phyloP scores from a whole-genome alignment of 2,113 vertebrate genomes.

The Indri indri region DNA sequence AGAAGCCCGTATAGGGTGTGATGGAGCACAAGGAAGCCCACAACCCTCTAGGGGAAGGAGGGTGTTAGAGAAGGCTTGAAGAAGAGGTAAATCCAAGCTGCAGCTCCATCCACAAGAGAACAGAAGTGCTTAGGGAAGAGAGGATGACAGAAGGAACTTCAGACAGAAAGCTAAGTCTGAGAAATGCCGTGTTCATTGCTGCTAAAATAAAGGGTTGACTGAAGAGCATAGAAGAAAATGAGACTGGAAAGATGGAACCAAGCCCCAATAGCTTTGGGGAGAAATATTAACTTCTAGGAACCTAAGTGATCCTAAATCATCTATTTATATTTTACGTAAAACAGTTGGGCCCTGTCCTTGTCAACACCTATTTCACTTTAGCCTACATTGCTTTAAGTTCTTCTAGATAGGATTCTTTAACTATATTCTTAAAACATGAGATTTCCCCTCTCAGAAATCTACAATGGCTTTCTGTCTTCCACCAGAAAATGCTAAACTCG shows the following conservation, averaged over 20 bases:
- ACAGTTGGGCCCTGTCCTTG: not conserved
- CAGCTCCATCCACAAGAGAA: not conserved
- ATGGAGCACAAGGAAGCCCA: not conserved
- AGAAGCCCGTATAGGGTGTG: not conserved
- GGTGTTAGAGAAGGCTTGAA: not conserved
- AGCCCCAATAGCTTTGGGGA: not conserved
- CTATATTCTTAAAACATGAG: not conserved
- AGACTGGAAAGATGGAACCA: not conserved
- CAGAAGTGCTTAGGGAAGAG: not conserved
- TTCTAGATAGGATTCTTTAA: not conserved
- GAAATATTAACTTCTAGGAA: not conserved
- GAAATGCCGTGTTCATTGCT: not conserved
- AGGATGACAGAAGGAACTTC: not conserved
- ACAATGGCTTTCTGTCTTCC: not conserved
- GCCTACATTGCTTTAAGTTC: not conserved
- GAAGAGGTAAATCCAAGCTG: not conserved
- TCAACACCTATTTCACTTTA: not conserved
- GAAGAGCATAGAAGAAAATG: not conserved
- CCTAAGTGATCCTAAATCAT: not conserved
- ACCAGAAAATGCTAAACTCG: not conserved
- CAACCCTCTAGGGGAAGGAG: not conserved
- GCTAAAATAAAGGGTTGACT: not conserved
- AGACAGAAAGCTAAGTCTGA: not conserved
- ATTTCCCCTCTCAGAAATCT: not conserved
- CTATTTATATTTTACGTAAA: not conserved